phyloP scores from a whole-genome alignment of 2,888 invertebrate species.

The Myopa tessellatipennis region DNA sequence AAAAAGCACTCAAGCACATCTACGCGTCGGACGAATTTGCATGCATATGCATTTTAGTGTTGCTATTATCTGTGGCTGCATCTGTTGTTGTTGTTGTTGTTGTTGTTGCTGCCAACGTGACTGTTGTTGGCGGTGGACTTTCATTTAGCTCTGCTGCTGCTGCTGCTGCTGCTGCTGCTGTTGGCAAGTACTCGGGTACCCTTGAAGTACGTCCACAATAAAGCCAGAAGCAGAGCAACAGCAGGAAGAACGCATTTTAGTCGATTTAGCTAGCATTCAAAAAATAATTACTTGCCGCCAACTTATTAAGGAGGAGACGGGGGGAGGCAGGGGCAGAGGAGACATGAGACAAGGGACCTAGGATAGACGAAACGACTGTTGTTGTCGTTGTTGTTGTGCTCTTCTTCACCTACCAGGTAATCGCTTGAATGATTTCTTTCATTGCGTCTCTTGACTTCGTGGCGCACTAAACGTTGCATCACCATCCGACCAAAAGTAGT shows the following conservation, averaged over 20 bases:
- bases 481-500: neutral
- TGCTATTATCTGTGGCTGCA: conserved; percentile 9
- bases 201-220: neutral
- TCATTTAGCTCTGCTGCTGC: neutral
- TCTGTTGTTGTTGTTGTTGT: conserved; percentile 10
- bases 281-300: conserved; percentile 36
- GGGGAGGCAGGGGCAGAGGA: neutral
- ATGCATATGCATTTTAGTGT: conserved; percentile 32
- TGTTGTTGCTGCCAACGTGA: conserved; percentile 6
- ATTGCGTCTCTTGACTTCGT: conserved; percentile 22
- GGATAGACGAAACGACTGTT: neutral
- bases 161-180: neutral
- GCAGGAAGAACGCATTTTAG: conserved; percentile 34
- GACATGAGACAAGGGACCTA: neutral
- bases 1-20: conserved; percentile 35
- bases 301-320: neutral
- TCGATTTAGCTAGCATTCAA: conserved; percentile 36
- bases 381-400: neutral
- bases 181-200: neutral
- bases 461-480: conserved; percentile 21
- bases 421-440: conserved; percentile 37
- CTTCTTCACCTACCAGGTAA: neutral
- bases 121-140: neutral
- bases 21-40: conserved; percentile 32
- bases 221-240: conserved; percentile 2